phyloP scores from a whole-genome alignment of 2,888 invertebrate genomes.

The Drosophila fulvimacula region DNA sequence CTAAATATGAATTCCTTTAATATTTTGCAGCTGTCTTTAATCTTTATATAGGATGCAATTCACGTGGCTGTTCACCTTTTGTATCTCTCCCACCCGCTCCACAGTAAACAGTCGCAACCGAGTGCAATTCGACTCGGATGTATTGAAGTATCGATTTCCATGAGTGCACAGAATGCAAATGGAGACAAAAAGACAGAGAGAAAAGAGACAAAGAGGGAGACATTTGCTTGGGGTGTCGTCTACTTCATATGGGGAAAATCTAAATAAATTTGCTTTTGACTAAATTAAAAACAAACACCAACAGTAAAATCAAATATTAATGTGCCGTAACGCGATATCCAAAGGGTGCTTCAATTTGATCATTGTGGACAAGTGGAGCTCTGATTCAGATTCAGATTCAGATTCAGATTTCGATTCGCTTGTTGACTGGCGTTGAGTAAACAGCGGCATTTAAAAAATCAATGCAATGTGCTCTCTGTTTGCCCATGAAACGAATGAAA shows the following conservation, averaged over 20 bases:
- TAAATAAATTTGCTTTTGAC: slow-evolving; percentile 72
- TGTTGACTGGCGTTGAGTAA: slow-evolving; percentile 43
- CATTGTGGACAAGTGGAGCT: slow-evolving; percentile 40
- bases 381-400: slow-evolving; percentile 8
- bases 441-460: slow-evolving; percentile 66
- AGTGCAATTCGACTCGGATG: slow-evolving; percentile 42
- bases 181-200: slow-evolving; percentile 1
- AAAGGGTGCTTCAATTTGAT: slow-evolving; percentile 47
- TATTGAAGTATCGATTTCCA: slow-evolving; percentile 61
- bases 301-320: slow-evolving; percentile 81
- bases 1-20: not conserved
- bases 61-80: slow-evolving; percentile 4
- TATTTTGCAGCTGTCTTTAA: not conserved
- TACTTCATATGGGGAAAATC: slow-evolving; percentile 45
- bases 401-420: slow-evolving; percentile 20
- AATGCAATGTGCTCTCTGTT: slow-evolving; percentile 44
- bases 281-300: slow-evolving; percentile 79
- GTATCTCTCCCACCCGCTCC: not conserved
- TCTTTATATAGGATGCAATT: not conserved
- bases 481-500: slow-evolving; percentile 39
- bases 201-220: not conserved
- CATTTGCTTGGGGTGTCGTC: slow-evolving; percentile 30
- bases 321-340: slow-evolving; percentile 65
- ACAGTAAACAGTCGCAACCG: slow-evolving; percentile 1
- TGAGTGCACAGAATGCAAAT: slow-evolving; percentile 30